phyloP scores from a whole-genome alignment of 2,113 vertebrate genomes.

The Sceloporus undulatus region DNA sequence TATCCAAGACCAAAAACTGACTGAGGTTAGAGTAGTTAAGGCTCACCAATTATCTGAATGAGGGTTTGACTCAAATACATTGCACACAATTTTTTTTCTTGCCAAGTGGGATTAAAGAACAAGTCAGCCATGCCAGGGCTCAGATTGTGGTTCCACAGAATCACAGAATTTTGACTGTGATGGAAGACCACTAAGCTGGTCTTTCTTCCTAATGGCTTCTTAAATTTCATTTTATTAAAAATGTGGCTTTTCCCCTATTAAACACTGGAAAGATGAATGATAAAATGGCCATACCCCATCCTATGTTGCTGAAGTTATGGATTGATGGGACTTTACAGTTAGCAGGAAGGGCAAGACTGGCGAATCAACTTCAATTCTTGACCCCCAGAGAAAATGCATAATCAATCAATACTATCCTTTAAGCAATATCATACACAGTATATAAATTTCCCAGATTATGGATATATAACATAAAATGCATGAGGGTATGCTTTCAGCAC shows the following conservation, averaged over 20 bases:
- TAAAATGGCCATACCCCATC: background rate
- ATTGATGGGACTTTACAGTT: constrained; percentile 2
- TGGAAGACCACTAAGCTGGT: constrained; percentile 26
- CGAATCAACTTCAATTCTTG: constrained; percentile 5
- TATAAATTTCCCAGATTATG: constrained; percentile 12
- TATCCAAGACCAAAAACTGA: background rate
- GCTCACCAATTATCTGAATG: constrained; percentile 16
- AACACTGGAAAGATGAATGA: constrained; percentile 30
- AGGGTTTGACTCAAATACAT: background rate
- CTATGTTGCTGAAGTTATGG: constrained; percentile 31
- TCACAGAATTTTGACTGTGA: constrained; percentile 48
- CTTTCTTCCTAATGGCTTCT: constrained; percentile 45
- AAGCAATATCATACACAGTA: constrained; percentile 3
- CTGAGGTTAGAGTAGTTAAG: background rate
- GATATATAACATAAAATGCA: background rate
- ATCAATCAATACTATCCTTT: constrained; percentile 5
- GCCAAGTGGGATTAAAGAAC: constrained; percentile 27
- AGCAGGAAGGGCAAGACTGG: background rate
- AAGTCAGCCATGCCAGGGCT: constrained; percentile 35
- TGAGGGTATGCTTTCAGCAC: background rate
- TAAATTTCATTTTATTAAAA: constrained; percentile 57
- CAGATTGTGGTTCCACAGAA: constrained; percentile 33
- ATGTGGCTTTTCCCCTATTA: constrained; percentile 15
- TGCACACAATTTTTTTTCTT: constrained; percentile 19
- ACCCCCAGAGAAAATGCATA: background rate